Evolutionary conservation across 2,797 vertebrate genomes (phyloP).

Genomic region (Chloroceryle amazona): DNA sequence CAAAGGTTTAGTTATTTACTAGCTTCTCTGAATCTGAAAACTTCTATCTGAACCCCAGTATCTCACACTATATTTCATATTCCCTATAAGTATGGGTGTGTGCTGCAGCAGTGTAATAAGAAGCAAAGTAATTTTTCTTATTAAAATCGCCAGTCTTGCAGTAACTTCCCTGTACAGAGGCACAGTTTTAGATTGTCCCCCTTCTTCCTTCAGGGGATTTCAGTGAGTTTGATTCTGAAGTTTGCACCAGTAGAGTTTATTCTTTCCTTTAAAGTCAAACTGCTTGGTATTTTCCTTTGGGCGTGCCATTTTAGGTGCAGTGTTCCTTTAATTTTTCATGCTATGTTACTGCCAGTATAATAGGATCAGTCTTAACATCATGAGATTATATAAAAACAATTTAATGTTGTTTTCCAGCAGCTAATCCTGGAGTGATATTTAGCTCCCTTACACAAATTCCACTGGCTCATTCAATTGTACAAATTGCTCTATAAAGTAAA

Average conservation of each 20-base stretch:
- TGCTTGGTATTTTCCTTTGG: not conserved
- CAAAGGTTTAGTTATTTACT: not conserved
- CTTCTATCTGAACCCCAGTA: not conserved
- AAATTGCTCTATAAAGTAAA: not conserved
- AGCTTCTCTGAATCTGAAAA: not conserved
- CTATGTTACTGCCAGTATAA: too few species aligned
- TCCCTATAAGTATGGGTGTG: not conserved
- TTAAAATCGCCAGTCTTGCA: not conserved
- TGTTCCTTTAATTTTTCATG: not conserved
- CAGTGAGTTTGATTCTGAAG: not conserved
- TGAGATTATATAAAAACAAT: too few species aligned
- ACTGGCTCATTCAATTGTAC: not conserved
- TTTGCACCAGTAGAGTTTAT: not conserved
- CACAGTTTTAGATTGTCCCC: not conserved
- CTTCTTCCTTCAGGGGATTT: not conserved
- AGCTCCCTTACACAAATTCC: not conserved
- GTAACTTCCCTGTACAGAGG: not conserved
- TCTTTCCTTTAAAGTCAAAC: not conserved
- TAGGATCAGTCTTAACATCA: too few species aligned
- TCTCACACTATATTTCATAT: not conserved
- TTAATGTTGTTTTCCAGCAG: not conserved
- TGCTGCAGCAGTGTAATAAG: not conserved
- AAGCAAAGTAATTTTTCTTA: not conserved
- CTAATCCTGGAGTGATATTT: not conserved
- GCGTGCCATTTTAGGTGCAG: not conserved